Evolutionary conservation across 2,888 invertebrate species (phyloP), one percentile per base, ranked within the genome.

Genomic region (Agriotes lineatus): DNA sequence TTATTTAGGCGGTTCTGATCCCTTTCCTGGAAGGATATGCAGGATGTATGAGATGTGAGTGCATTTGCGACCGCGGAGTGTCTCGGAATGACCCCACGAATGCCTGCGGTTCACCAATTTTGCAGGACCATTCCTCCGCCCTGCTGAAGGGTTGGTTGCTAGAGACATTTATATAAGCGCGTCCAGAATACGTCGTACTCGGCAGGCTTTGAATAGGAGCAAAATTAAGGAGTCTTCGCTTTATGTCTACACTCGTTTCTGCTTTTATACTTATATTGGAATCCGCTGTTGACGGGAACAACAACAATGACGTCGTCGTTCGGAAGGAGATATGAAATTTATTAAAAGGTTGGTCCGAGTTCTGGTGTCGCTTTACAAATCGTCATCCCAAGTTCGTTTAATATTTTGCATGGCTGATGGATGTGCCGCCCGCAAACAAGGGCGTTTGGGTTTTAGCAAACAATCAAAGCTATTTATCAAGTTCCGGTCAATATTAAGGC

Each of bases 11-110:
- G 52, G 50, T 52, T 54, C 20, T 57, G 45, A 64, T 64, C 56
- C 57, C 64, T 64, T 35, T 35, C 16, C 45, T 45, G 64, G 54
- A 39, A 45, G 56, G 14, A 56, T 35, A 64, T 64, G 48, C 54
- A 56, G 57, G 45, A 57, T 64, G 45, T 64, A 64, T 64, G 64
- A 64, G 64, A 64, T 56, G 44, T 35, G 33, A 64, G 64, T 64
- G 64, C 64, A 64, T 56, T 64, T 45, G 64, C 30, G 57, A 64
- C 56, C 45, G 56, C 56, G 44, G 25, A 48, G 60, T 50, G 33
- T 60, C 60, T 60, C 60, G 30, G 37, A 58, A 58, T 58, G 58
- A 58, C 58, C 58, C 56, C 42, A 39, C 42, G 42, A 58, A 58
- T 58, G 39, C 16, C 25, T 39, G 58, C 42, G 58, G 58, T 58